Evolutionary conservation across 2,113 vertebrate genomes (phyloP), one percentile per base, ranked within the genome.

Genomic region (Phodopus roborovskii): DNA sequence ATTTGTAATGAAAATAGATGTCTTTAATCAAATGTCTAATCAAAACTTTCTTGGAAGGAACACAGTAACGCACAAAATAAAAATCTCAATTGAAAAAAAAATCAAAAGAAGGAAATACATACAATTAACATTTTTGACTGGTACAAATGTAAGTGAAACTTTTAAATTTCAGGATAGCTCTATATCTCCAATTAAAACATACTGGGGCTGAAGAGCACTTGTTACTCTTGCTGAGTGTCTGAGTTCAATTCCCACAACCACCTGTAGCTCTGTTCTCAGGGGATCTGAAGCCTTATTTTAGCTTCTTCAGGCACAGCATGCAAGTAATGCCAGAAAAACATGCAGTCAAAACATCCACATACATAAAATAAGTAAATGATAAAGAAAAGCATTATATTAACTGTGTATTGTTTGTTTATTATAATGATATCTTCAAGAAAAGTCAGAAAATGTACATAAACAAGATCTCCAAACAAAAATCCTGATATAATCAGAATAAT

Each of bases 181-280:
- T 71, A 73, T n/a, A 58, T 56, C 91, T 93, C 93, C 48, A 93
- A 68, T 89, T 62, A 93, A 81, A 79, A 70, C 33, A 91, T 70
- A 71, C 19, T 17, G 17, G 36, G 68, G 17, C 68, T 71, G 68
- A n/a, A 68, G 66, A 68, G 66, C 66, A 68, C 68, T 17, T 71
- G 68, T n/a, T n/a, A 71, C 17, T 71, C 36, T 71, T n/a, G 68
- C 68, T n/a, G 16, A n/a, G 68, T 6, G 7, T n/a, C 68, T 71
- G 36, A 36, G 36, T n/a, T n/a, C 68, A 70, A 36, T 70, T 70
- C 33, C 33, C 68, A n/a, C 68, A 70, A 70, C 9, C 68, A 36
- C 36, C 33, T 36, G 15, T 70, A 36, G 36, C 68, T 71, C 68
- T 15, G 3, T 17, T 71, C 6, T n/a, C 36, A 71, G 16, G 36